Evolutionary conservation across 2,888 invertebrate species (phyloP), one percentile per base, ranked within the genome.

Genomic region (Biston betularia): DNA sequence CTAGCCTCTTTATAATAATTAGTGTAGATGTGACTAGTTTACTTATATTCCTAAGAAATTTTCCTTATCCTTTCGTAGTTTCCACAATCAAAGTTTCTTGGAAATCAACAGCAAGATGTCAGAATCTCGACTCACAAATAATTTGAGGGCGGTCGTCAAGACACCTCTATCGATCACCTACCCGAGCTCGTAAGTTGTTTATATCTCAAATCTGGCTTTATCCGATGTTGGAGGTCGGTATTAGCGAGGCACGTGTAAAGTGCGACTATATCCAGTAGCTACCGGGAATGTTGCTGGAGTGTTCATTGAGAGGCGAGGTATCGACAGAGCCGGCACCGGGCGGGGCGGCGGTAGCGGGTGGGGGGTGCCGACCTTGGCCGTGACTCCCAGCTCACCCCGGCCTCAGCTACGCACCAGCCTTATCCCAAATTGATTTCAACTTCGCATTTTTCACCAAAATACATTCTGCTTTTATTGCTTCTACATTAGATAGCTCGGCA

Each of bases 281-380:
- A 60, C 54, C 40, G 46, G 62, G 62, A 57, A 53, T 70, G 68
- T 73, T 69, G 69, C 53, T 55, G 71, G 68, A 65, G 80, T 76
- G 77, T 81, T 86, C 85, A 88, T 84, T 88, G 89, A 84, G 88
- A 78, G 84, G 79, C 77, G 74, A 76, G 78, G 80, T 84, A 83
- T 85, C 80, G 87, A 82, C 81, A 80, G 75, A 73, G 78, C 63
- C 74, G 74, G 74, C 65, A 74, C 64, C 74, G 34, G 8, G 33
- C 77, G 72, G 72, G 71, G 65, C 75, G 69, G 68, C 75, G 71
- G 75, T 69, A 70, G 71, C 72, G 64, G n/a, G 68, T 53, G 70
- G 77, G 75, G 75, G 76, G 8, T 75, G 81, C 85, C 84, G 92
- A 93, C 93, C 93, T 93, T 93, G 93, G 91, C 93, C 93, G 89